These are phyloP conservation scores for Tapera naevia DNA, from an alignment of 2,797 vertebrate genomes.

Conservation along the genomic window DNA sequence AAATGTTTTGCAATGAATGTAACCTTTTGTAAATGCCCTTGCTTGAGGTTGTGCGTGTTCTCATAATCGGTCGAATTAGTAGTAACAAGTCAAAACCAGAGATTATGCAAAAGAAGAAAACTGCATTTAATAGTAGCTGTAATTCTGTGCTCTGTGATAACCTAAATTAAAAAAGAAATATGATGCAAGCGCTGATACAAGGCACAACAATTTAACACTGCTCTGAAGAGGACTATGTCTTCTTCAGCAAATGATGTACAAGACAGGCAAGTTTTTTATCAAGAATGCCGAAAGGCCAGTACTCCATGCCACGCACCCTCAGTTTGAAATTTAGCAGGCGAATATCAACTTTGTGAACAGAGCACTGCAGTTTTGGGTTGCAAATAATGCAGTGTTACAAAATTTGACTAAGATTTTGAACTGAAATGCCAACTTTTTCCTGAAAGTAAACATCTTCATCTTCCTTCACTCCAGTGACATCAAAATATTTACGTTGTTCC, in stretches of 20 bases:
- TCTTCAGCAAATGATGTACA: neutral
- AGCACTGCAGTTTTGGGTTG: neutral
- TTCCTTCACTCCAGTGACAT: neutral
- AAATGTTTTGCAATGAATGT: neutral
- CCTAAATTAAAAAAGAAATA: neutral
- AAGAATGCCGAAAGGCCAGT: neutral
- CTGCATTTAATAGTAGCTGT: neutral
- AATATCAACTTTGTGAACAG: neutral
- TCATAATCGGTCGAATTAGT: conserved; percentile 9
- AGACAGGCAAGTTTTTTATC: neutral
- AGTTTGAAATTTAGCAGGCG: conserved; percentile 3
- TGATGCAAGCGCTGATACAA: neutral
- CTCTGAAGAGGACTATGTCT: neutral
- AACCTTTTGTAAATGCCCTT: conserved; percentile 55
- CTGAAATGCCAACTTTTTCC: neutral
- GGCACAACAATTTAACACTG: neutral
- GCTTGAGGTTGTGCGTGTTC: neutral
- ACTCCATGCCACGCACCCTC: neutral
- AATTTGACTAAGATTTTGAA: neutral
- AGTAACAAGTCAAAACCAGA: conserved; percentile 4
- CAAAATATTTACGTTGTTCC: neutral
- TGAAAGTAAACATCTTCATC: neutral
- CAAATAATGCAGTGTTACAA: neutral
- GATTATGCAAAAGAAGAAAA: neutral
- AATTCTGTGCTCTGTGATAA: neutral